Conservation (phyloP, 2,113 vertebrate species). For the Eudyptes chrysolophus region DNA sequence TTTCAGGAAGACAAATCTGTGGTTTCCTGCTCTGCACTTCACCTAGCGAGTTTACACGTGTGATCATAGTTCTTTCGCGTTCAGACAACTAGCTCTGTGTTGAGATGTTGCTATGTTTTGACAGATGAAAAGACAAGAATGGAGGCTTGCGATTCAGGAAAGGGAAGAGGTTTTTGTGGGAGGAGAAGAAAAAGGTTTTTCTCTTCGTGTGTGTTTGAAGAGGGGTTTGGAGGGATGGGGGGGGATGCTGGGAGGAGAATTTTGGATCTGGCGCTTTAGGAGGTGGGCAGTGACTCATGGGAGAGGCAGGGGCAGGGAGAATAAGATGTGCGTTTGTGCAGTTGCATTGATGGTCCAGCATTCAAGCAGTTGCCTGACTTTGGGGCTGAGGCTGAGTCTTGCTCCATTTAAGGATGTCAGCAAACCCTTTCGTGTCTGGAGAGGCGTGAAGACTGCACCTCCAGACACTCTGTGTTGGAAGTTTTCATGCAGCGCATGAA, state of each 20-base stretch:
- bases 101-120: neutral
- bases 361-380: neutral
- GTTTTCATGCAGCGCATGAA: neutral
- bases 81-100: accelerated
- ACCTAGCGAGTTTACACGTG: accelerated
- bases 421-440: neutral
- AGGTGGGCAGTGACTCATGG: too few relatives aligned
- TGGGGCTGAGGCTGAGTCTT: neutral
- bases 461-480: neutral
- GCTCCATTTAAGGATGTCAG: neutral
- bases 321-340: neutral
- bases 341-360: accelerated
- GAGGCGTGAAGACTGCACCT: neutral
- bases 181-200: neutral
- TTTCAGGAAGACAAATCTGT: neutral
- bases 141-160: neutral
- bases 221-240: neutral
- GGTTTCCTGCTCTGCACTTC: neutral
- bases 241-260: neutral
- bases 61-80: neutral
- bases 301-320: neutral
- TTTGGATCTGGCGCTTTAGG: neutral
- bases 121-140: accelerated
- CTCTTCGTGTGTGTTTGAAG: neutral
- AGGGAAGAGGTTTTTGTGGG: neutral